These are phyloP conservation scores for Megaleporinus macrocephalus DNA, from an alignment of 2,113 vertebrate species.

Conservation along the genomic window DNA sequence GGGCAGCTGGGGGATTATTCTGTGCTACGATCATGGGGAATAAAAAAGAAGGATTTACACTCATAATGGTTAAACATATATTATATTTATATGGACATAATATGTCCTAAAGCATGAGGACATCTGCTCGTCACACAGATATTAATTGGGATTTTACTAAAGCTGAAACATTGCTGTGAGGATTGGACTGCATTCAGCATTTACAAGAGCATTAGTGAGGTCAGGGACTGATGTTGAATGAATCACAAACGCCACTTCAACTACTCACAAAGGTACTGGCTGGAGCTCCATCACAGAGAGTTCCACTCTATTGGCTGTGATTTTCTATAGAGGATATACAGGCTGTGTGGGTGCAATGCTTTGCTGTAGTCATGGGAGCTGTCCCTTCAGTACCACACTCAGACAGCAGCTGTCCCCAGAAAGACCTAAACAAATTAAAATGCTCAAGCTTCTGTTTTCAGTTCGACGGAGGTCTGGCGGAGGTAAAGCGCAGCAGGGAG, in stretches of 20 bases:
- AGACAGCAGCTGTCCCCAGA: background rate
- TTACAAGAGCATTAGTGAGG: background rate
- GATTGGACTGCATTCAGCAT: background rate
- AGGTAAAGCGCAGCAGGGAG: background rate
- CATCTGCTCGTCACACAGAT: background rate
- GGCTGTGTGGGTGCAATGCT: too few relatives aligned
- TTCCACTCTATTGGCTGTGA: too few relatives aligned
- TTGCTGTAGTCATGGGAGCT: background rate
- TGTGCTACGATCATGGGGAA: background rate
- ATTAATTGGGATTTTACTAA: background rate
- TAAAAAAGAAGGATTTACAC: background rate
- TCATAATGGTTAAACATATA: background rate
- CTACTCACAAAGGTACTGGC: too few relatives aligned
- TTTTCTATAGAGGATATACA: too few relatives aligned
- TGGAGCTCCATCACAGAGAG: too few relatives aligned
- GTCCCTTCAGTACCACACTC: background rate
- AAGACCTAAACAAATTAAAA: conserved; percentile 31
- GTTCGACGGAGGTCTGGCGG: background rate
- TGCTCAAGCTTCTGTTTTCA: conserved; percentile 24
- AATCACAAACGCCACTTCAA: too few relatives aligned
- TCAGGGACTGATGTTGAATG: too few relatives aligned
- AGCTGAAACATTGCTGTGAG: background rate
- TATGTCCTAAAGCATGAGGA: background rate
- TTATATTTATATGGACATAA: background rate
- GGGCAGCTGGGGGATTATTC: background rate